These are phyloP conservation scores for Mesaphorura yosii DNA, from an alignment of 1,140 invertebrate species.

Conservation along the genomic window DNA sequence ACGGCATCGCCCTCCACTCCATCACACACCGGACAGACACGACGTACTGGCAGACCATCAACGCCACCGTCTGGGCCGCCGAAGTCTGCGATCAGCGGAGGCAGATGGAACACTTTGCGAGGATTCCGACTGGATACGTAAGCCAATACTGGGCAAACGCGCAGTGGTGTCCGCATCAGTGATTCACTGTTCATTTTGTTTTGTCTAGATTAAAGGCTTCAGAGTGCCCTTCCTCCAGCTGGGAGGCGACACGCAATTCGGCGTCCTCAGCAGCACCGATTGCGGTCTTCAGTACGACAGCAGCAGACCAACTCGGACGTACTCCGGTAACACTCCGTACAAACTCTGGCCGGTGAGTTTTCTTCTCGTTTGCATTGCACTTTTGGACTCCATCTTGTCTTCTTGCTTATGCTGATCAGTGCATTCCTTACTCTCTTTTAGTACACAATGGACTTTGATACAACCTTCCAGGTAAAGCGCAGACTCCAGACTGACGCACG, in stretches of 20 bases:
- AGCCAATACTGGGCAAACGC: neutral
- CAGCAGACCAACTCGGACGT: conserved; percentile 35
- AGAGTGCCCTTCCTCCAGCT: conserved; percentile 37
- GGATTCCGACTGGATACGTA: conserved; percentile 38
- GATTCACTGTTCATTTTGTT: conserved; percentile 1
- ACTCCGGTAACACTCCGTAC: too few species aligned
- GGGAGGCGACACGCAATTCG: conserved; percentile 35
- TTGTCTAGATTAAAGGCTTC: conserved; percentile 33
- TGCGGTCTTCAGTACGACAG: conserved; percentile 35
- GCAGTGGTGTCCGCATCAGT: neutral
- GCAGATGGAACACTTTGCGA: conserved; percentile 44
- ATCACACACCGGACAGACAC: conserved; percentile 50
- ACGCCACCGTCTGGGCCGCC: conserved; percentile 37
- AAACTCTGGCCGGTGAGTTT: too few species aligned
- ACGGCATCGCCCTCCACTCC: conserved; percentile 76
- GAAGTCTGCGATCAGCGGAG: conserved; percentile 49
- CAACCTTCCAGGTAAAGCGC: conserved; percentile 4
- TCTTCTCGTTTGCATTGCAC: too few species aligned
- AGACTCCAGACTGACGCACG: neutral
- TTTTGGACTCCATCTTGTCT: too few species aligned
- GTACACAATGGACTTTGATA: conserved; percentile 40
- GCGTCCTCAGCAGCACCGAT: conserved; percentile 28
- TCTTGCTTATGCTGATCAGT: too few species aligned
- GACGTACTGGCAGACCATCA: conserved; percentile 42
- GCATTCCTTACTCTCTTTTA: conserved; percentile 38